Base-by-base conservation (phyloP, 2,797 vertebrate species). In the Malacoctenus gilli region DNA sequence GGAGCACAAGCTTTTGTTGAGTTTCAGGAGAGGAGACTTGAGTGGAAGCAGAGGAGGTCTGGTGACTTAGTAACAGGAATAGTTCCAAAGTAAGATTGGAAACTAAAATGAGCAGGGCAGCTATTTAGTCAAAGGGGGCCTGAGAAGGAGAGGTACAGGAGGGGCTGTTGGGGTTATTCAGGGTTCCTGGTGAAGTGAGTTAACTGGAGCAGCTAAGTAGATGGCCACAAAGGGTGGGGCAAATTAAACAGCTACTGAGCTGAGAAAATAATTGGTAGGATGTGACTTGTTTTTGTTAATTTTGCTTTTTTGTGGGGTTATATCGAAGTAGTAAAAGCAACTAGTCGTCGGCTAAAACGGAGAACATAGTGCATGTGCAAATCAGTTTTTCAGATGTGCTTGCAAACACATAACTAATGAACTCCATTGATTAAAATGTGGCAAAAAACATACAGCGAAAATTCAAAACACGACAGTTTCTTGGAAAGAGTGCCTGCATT, bases 1-100 rank as follows among this genome's bases (percentile, higher is more conserved):
- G 74, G 75, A 79, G 74, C 46, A n/a, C 49, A 48, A 49, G 52
- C 75, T 70, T 80, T 87, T 80, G 72, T 87, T 63, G n/a, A 22
- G 50, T 55, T 68, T 71, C 15, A 59, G 54, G 65, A 42, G 43
- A 12, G 63, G 28, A 51, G 49, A 32, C 42, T 9, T 39, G 61
- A 83, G 68, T 25, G 68, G 15, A 14, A 14, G 59, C 66, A 59
- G 59, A 44, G 51, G 60, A 39, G 36, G 57, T 57, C 47, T 68
- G 39, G 43, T 53, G 63, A 67, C 65, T 76, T 42, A 2, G 69
- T 56, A 57, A 72, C 61, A 51, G 75, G 68, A 79, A 53, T 20
- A 36, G 50, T 58, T 83, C 72, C 71, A 73, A n/a, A 59, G 60
- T 25, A 62, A 70, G 69, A 71, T 40, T 21, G 39, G 65, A 35